phyloP scores from a whole-genome alignment of 1,140 invertebrate species.

The Cydia splendana region DNA sequence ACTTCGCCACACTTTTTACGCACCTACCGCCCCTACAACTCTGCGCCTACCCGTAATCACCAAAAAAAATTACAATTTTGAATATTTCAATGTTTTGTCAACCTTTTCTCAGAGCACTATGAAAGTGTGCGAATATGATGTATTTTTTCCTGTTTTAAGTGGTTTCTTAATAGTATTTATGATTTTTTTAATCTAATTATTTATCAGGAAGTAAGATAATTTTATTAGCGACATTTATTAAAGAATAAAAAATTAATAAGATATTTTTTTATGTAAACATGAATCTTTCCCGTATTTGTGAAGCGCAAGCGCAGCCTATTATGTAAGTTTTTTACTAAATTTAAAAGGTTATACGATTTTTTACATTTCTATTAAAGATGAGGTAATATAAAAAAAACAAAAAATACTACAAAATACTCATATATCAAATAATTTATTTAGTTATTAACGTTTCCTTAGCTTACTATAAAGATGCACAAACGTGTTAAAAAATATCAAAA shows the following conservation, averaged over 20 bases:
- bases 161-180: background rate
- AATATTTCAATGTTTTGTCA: slow-evolving; percentile 32
- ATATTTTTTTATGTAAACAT: background rate
- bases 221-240: background rate
- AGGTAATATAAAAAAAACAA: no score
- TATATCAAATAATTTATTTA: no score
- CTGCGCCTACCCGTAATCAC: slow-evolving; percentile 69
- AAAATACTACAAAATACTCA: no score
- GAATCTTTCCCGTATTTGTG: slow-evolving; percentile 43
- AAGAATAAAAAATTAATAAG: background rate
- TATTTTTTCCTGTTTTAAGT: background rate
- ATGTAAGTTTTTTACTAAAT: background rate
- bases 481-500: no score
- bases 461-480: no score
- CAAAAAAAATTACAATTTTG: slow-evolving; percentile 69
- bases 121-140: background rate
- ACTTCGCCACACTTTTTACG: slow-evolving; percentile 54
- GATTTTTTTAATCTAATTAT: slow-evolving; percentile 1
- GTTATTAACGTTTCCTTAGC: no score
- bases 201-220: background rate
- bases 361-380: no score
- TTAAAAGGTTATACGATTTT: background rate
- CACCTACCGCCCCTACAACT: slow-evolving; percentile 61
- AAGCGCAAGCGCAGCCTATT: background rate
- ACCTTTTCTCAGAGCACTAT: background rate